Evolutionary conservation across 2,797 vertebrate species (phyloP).

Genomic region (Amazona ochrocephala): DNA sequence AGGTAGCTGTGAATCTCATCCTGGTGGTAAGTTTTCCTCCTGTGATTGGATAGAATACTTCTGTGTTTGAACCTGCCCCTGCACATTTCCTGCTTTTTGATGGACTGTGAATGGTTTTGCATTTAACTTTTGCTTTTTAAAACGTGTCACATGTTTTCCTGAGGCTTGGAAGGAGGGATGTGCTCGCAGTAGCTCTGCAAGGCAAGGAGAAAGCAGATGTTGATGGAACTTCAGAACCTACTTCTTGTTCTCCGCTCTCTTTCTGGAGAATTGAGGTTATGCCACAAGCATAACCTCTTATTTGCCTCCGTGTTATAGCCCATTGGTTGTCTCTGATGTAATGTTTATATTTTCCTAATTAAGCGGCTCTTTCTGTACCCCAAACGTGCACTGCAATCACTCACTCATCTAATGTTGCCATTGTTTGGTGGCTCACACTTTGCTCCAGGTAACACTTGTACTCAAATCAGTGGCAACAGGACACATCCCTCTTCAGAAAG

Average conservation of each 20-base stretch:
- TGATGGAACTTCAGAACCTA: neutral
- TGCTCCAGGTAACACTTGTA: neutral
- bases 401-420: neutral
- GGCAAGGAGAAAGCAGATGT: neutral
- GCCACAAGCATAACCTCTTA: too few species aligned
- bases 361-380: neutral
- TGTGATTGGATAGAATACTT: neutral
- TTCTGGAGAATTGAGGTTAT: neutral
- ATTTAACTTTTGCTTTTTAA: neutral
- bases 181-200: neutral
- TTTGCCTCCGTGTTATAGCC: neutral
- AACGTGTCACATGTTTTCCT: neutral
- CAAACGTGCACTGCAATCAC: neutral
- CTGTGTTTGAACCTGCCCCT: neutral
- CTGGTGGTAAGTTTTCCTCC: neutral
- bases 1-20: neutral
- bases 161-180: neutral
- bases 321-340: neutral
- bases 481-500: neutral
- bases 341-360: neutral
- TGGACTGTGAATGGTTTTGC: neutral
- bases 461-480: neutral
- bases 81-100: neutral
- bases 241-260: neutral
- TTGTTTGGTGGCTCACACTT: neutral